Percentiles rank a stretch among this genome's conserved stretches.
Evolutionary conservation across 2,797 vertebrate species (phyloP).

Genomic region (Falco berigora): DNA sequence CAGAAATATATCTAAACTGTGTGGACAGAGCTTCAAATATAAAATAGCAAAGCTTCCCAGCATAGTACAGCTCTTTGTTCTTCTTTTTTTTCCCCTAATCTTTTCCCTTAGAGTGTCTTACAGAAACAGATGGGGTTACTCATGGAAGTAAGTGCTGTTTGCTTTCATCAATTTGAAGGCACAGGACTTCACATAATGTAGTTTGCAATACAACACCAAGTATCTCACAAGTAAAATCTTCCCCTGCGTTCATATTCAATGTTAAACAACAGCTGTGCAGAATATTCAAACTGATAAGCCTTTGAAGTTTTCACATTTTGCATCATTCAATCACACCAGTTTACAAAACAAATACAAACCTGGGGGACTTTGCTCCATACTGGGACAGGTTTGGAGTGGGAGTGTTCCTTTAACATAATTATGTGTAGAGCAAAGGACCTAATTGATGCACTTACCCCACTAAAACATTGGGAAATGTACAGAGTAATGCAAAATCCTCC

Average conservation of each 20-base stretch:
- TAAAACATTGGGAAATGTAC: not conserved
- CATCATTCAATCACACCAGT: not conserved
- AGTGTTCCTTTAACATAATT: not conserved
- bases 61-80: not conserved
- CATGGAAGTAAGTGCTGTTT: not conserved
- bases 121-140: conserved; percentile 27
- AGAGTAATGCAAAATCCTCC: not conserved
- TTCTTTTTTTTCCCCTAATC: not conserved
- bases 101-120: not conserved
- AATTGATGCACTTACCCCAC: not conserved
- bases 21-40: not conserved
- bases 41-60: not conserved
- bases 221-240: not conserved
- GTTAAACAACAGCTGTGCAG: conserved; percentile 35
- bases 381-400: not conserved
- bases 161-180: not conserved
- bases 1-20: not conserved
- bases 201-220: conserved; percentile 30
- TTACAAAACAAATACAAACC: conserved; percentile 7
- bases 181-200: not conserved
- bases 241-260: not conserved
- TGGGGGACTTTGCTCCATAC: not conserved
- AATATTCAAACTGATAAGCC: not conserved
- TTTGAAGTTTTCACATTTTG: conserved; percentile 22
- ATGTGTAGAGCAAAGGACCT: not conserved